phyloP scores from a whole-genome alignment of 2,888 invertebrate species.

The Galerucella nymphaeae region DNA sequence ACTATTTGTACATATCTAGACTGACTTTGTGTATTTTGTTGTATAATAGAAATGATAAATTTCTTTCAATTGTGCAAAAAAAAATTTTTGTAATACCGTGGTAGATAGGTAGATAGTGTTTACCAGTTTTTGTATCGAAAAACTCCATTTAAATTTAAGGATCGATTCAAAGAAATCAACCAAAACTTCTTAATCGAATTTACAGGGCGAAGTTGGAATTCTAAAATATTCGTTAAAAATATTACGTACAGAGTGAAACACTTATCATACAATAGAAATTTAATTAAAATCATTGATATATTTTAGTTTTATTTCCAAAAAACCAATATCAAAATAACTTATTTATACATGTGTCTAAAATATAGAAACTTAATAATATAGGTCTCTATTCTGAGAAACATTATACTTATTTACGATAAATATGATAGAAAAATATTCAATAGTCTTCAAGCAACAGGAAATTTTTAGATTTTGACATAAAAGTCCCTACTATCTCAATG shows the following conservation, averaged over 20 bases:
- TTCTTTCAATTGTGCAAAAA: slow-evolving; percentile 40
- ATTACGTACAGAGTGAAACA: neutral
- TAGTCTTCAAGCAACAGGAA: no score
- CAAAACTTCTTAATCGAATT: slow-evolving; percentile 19
- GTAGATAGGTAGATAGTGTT: slow-evolving; percentile 35
- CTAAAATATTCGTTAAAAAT: slow-evolving; percentile 1
- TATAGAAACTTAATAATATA: no score
- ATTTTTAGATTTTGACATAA: no score
- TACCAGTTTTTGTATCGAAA: slow-evolving; percentile 40
- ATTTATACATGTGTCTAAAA: no score
- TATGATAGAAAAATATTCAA: no score
- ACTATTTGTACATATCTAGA: slow-evolving; percentile 60
- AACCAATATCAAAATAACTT: no score
- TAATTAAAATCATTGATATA: no score
- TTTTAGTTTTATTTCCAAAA: no score
- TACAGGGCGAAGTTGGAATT: neutral
- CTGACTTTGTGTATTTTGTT: slow-evolving; percentile 59
- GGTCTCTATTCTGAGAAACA: no score
- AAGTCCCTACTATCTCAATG: no score
- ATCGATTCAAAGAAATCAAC: slow-evolving; percentile 32
- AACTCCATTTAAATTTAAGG: slow-evolving; percentile 28
- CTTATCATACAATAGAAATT: no score
- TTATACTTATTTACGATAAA: no score
- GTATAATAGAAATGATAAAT: slow-evolving; percentile 50
- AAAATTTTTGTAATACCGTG: slow-evolving; percentile 42